These are phyloP conservation scores for Drusus annulatus DNA, from an alignment of 1,140 invertebrate genomes.

Conservation along the genomic window DNA sequence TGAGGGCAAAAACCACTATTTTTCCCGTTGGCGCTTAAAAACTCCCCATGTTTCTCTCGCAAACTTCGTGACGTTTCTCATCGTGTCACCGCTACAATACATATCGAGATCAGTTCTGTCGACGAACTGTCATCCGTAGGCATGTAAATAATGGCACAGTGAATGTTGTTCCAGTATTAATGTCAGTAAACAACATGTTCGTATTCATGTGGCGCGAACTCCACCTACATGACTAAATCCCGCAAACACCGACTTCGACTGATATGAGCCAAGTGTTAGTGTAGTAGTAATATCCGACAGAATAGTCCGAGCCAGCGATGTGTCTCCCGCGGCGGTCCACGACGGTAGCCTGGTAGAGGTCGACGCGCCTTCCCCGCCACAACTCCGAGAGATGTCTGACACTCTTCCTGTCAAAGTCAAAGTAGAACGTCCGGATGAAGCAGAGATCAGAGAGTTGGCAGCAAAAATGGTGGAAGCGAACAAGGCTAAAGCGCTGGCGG, in stretches of 20 bases:
- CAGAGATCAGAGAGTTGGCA: slow-evolving; percentile 87
- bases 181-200: slow-evolving; percentile 21
- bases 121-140: slow-evolving; percentile 45
- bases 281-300: not conserved
- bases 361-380: slow-evolving; percentile 26
- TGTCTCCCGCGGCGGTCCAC: slow-evolving; percentile 17
- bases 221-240: not conserved
- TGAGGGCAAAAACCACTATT: slow-evolving; percentile 22
- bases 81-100: slow-evolving; percentile 26
- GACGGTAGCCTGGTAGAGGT: slow-evolving; percentile 30
- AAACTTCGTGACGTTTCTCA: slow-evolving; percentile 38
- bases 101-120: slow-evolving; percentile 43
- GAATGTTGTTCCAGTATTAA: slow-evolving; percentile 13
- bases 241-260: not conserved
- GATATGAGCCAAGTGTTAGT: not conserved
- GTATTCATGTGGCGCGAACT: slow-evolving; percentile 15
- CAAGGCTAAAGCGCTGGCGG: slow-evolving; percentile 78
- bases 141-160: slow-evolving; percentile 47
- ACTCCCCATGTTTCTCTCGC: slow-evolving; percentile 19
- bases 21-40: slow-evolving; percentile 22
- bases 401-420: slow-evolving; percentile 76
- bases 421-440: slow-evolving; percentile 87
- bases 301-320: slow-evolving; percentile 13
- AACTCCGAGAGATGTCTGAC: slow-evolving; percentile 46
- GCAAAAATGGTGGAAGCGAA: slow-evolving; percentile 90